Percentiles rank a stretch among this genome's conserved stretches.
These are phyloP conservation scores for Colletes latitarsis DNA, from an alignment of 1,140 invertebrate genomes.

Conservation along the genomic window DNA sequence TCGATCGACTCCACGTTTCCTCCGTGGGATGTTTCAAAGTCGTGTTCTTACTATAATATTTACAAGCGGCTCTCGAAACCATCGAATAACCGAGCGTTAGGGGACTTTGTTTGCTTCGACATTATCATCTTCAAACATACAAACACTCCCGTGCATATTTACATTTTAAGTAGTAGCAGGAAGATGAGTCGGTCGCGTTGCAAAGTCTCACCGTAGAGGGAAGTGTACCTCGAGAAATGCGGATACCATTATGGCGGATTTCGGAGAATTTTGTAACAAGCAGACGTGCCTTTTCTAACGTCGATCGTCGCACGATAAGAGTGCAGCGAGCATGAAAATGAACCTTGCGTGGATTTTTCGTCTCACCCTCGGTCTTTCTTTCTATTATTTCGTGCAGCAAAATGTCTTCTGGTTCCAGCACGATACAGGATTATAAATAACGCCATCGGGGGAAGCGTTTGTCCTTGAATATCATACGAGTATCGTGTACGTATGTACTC, in stretches of 20 bases:
- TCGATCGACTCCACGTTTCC: conserved; percentile 46
- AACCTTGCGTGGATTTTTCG: conserved; percentile 38
- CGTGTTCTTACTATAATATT: background rate
- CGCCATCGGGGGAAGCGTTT: conserved; percentile 49
- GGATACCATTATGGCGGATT: too few relatives aligned
- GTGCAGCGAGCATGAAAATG: background rate
- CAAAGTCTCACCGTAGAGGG: background rate
- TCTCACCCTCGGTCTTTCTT: background rate
- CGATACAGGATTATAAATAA: conserved; percentile 59
- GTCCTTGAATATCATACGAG: conserved; percentile 47
- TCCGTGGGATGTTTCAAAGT: background rate
- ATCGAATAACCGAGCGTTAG: background rate
- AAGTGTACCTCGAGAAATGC: conserved; percentile 1
- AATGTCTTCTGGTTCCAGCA: conserved; percentile 11
- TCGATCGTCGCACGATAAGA: too few relatives aligned
- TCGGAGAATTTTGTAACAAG: too few relatives aligned
- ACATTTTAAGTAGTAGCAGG: conserved; percentile 20
- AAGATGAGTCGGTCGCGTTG: background rate
- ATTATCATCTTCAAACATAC: conserved; percentile 37
- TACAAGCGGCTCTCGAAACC: conserved; percentile 8
- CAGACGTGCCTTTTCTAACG: too few relatives aligned
- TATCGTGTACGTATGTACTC: conserved; percentile 4
- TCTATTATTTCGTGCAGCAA: background rate
- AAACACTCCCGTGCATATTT: conserved; percentile 25
- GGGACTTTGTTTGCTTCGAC: background rate